Evolutionary conservation across 2,888 invertebrate species (phyloP).

Genomic region (Cataglyphis cursor): DNA sequence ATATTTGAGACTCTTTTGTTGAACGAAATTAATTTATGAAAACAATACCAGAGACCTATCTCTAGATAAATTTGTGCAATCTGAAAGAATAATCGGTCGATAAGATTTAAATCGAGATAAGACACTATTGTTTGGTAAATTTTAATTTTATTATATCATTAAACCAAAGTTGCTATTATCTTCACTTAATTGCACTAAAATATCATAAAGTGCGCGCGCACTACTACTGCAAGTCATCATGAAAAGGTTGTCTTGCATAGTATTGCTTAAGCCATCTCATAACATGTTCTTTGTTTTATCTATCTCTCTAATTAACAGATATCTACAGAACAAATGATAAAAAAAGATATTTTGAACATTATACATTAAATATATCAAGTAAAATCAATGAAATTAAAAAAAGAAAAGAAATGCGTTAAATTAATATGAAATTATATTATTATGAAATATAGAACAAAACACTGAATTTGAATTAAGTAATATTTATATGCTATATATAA

Average conservation of each 20-base stretch:
- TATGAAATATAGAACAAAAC: neutral
- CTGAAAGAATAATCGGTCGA: slow-evolving; percentile 25
- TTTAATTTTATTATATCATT: neutral
- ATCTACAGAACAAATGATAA: neutral
- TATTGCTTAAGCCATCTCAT: neutral
- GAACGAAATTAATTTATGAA: neutral
- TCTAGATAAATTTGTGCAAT: neutral
- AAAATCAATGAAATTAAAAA: neutral
- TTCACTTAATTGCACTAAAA: neutral
- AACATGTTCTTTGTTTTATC: neutral
- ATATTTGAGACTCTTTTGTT: neutral
- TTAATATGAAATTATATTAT: neutral
- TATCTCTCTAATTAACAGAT: neutral
- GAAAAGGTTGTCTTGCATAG: slow-evolving; percentile 21
- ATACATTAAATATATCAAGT: neutral
- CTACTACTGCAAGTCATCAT: slow-evolving; percentile 39
- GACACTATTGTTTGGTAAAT: slow-evolving; percentile 4
- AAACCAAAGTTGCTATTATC: neutral
- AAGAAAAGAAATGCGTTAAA: neutral
- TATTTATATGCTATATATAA: neutral
- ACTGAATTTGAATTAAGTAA: neutral
- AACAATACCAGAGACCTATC: neutral
- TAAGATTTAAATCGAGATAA: slow-evolving; percentile 38
- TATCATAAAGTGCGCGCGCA: neutral
- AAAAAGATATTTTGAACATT: slow-evolving; percentile 7